Evolutionary conservation across 2,797 vertebrate genomes (phyloP).

Genomic region (Phoebastria nigripes): DNA sequence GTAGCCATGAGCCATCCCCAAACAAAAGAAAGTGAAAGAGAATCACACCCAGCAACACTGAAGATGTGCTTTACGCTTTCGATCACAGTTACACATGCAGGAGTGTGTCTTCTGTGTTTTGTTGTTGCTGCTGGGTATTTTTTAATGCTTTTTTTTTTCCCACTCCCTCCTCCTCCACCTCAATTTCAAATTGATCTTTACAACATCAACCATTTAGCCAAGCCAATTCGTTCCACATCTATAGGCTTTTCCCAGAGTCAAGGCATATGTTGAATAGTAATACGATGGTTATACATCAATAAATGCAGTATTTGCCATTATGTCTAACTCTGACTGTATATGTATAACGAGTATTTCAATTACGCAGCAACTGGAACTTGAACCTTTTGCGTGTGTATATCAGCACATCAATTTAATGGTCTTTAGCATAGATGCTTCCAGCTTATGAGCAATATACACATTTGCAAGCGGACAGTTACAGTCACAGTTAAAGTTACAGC

Average conservation of each 20-base stretch:
- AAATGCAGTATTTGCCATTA: not conserved
- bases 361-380: not conserved
- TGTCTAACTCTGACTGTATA: not conserved
- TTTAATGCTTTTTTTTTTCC: fast-evolving
- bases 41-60: not conserved
- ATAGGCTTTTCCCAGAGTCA: not conserved
- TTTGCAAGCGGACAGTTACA: not conserved
- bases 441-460: not conserved
- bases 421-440: not conserved
- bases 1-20: not conserved
- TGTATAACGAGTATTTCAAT: not conserved
- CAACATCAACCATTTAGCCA: not conserved
- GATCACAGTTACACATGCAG: not conserved
- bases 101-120: not conserved
- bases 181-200: not conserved
- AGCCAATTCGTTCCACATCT: not conserved
- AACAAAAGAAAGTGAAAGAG: not conserved
- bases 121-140: not conserved
- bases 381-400: not conserved
- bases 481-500: not conserved
- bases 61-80: not conserved
- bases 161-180: not conserved
- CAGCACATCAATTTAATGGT: not conserved
- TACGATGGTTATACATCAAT: not conserved
- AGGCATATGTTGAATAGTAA: not conserved